A percentile compares a stretch with the other conserved stretches of the same genome.
Conservation (phyloP, 2,888 invertebrate species). For the Drosophila glabriapex region DNA sequence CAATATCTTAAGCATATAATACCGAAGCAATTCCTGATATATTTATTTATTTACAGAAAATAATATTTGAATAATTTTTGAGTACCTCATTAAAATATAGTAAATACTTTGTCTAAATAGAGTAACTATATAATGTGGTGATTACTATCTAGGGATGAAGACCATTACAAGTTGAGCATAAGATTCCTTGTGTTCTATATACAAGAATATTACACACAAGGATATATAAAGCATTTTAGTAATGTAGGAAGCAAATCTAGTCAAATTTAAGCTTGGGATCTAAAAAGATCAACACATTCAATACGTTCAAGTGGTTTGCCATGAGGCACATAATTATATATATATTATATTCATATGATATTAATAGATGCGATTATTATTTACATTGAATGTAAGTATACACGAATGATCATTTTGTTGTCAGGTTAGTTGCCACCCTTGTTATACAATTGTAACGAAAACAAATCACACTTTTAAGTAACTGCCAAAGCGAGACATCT, state of each 20-base stretch:
- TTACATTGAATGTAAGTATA: not conserved
- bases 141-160: not conserved
- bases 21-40: not conserved
- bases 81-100: not conserved
- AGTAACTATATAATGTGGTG: not conserved
- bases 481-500: conserved; percentile 9
- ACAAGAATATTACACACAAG: not conserved
- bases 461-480: not conserved
- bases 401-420: not conserved
- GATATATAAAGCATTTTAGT: not conserved
- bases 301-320: not conserved
- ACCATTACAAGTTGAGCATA: not conserved
- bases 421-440: not conserved
- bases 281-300: not conserved
- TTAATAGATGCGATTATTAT: not conserved
- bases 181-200: too few species aligned
- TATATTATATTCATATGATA: not conserved
- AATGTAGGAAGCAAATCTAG: not conserved
- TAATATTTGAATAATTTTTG: not conserved
- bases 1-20: not conserved
- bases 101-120: not conserved
- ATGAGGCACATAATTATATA: not conserved
- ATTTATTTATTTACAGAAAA: not conserved
- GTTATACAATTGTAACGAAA: not conserved
- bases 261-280: not conserved